A percentile compares a stretch with the other conserved stretches of the same genome.
Evolutionary conservation across 1,140 invertebrate genomes (phyloP).

Genomic region (Leptinotarsa defecta): DNA sequence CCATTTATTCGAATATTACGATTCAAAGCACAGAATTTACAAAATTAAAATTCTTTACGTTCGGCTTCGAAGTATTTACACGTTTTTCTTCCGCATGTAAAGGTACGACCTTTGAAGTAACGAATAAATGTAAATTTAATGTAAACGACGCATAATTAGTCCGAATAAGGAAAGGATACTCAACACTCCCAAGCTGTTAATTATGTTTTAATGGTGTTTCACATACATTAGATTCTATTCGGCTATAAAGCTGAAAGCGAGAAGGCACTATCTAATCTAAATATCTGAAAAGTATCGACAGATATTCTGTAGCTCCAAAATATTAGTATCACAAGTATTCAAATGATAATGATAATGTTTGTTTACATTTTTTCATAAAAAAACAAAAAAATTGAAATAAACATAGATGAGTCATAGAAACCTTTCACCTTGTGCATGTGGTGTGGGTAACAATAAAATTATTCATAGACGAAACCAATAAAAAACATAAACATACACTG

Average conservation of each 20-base stretch:
- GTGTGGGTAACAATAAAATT: too few species aligned
- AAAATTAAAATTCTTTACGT: slow-evolving; percentile 3
- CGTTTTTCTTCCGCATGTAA: slow-evolving; percentile 15
- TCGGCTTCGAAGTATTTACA: slow-evolving; percentile 12
- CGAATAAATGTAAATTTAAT: slow-evolving; percentile 24
- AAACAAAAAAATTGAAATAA: too few species aligned
- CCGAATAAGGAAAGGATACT: slow-evolving; percentile 13
- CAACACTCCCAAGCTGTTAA: slow-evolving; percentile 21
- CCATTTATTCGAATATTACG: slow-evolving; percentile 13
- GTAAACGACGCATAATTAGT: slow-evolving; percentile 20
- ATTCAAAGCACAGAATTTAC: slow-evolving; percentile 9
- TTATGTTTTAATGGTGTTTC: slow-evolving; percentile 19
- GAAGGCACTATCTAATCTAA: too few species aligned
- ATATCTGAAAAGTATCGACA: too few species aligned
- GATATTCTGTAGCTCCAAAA: too few species aligned
- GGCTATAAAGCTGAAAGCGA: background rate
- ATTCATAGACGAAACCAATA: too few species aligned
- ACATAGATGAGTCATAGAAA: too few species aligned
- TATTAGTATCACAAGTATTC: too few species aligned
- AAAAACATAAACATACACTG: too few species aligned
- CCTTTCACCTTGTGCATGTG: too few species aligned
- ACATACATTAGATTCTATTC: slow-evolving; percentile 12
- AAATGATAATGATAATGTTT: too few species aligned
- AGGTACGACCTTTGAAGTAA: slow-evolving; percentile 13
- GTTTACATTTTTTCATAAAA: too few species aligned